phyloP scores from a whole-genome alignment of 2,797 vertebrate species.

The Todus mexicanus region DNA sequence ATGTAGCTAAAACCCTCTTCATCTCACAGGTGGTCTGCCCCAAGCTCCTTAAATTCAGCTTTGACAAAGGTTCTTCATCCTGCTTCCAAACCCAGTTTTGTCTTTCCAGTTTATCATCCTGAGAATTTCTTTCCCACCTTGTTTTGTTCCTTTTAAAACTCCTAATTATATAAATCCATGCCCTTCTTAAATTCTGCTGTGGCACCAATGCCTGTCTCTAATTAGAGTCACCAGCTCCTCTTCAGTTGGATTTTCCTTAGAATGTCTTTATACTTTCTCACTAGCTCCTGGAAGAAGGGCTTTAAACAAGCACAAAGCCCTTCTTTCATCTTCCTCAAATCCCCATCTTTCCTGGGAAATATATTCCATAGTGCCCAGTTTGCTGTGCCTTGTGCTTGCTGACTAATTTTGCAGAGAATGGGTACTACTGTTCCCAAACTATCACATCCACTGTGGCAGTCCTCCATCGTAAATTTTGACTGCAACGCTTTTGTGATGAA shows the following conservation, averaged over 20 bases:
- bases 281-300: background rate
- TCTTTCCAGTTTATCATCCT: background rate
- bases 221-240: background rate
- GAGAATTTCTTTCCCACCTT: background rate
- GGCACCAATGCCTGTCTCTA: background rate
- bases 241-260: background rate
- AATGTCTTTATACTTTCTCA: background rate
- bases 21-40: background rate
- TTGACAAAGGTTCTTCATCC: background rate
- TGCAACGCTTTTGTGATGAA: background rate
- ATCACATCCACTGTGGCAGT: background rate
- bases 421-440: background rate
- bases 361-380: background rate
- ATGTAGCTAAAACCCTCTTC: background rate
- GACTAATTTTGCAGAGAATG: background rate
- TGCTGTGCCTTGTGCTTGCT: background rate
- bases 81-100: background rate
- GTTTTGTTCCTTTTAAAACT: constrained; percentile 10
- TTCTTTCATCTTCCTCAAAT: constrained; percentile 16
- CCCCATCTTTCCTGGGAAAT: background rate
- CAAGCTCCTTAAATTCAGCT: background rate
- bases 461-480: background rate
- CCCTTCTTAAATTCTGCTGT: background rate
- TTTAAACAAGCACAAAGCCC: background rate
- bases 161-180: background rate